Evolutionary conservation across 2,888 invertebrate species (phyloP), one percentile per base, ranked within the genome.

Genomic region (Strigamia crassipes): DNA sequence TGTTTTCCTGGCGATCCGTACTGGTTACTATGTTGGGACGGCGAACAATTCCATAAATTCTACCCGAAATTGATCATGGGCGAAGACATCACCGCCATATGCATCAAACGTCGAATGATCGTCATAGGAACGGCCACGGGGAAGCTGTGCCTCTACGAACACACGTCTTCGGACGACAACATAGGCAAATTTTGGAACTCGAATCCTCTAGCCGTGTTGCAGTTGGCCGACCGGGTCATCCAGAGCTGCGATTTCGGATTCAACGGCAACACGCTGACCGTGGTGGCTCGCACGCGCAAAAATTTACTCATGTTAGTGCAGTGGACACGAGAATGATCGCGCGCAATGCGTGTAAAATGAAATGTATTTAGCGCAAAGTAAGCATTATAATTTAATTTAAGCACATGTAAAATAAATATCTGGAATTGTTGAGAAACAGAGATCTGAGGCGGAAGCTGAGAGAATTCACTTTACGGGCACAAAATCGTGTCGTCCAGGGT

Each of bases 1-100:
- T 81, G 81, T 46, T 81, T 56, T 77, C 81, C 81, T n/a, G 81
- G 81, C 23, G 81, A 81, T 77, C 38, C 81, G 6, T 81, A 81
- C 42, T 81, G 81, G 81, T 27, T 81, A 12, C 3, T 81, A 4
- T 77, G 81, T 56, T 81, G 81, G 81, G 81, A 81, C 23, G 81
- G 81, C 3, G 77, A 81, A 23, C 34, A 18, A 12, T 81, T 81
- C 15, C 73, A 81, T 27, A 81, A 81, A 77, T 81, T 77, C 42
- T 81, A 77, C 42, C 81, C 81, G 1, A 81, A 81, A 42, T 42
- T 77, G 21, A 73, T 81, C 31, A 81, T 81, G 78, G 81, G 81
- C n/a, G 81, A 81, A 21, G 78, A 81, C 15, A 77, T 81, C 10
- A 81, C 81, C 13, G 73, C 81, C n/a, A 77, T 81, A 12, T 77